Conservation (phyloP, 2,797 vertebrate species). For the Liparis tanakae region DNA sequence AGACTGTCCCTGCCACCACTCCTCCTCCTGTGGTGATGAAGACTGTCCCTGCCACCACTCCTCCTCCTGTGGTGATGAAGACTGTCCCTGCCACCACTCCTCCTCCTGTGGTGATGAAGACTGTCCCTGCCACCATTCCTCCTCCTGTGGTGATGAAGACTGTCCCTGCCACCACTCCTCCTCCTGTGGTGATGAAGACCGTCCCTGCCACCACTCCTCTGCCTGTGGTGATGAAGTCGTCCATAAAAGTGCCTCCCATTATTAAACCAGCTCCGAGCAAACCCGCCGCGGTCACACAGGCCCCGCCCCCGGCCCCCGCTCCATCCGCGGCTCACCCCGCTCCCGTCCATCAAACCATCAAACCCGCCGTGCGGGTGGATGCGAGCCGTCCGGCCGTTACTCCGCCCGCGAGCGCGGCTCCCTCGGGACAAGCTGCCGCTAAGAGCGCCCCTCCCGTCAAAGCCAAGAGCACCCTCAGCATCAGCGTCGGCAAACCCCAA, state of each 20-base stretch:
- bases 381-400: constrained; percentile 14
- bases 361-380: constrained; percentile 34
- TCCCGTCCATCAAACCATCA: constrained; percentile 28
- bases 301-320: constrained; percentile 31
- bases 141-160: constrained; percentile 79
- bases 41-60: constrained; percentile 57
- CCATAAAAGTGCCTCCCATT: constrained; percentile 81
- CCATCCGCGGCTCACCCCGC: constrained; percentile 51
- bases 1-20: too few relatives aligned
- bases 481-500: constrained; percentile 79
- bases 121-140: constrained; percentile 43
- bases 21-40: constrained; percentile 79
- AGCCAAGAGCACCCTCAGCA: constrained; percentile 80
- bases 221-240: constrained; percentile 83
- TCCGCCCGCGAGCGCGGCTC: constrained; percentile 17
- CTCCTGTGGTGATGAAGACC: constrained; percentile 81
- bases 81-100: constrained; percentile 57
- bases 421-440: constrained; percentile 39
- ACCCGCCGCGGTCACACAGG: constrained; percentile 54
- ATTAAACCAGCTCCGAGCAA: constrained; percentile 77
- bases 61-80: constrained; percentile 75
- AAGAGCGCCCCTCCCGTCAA: constrained; percentile 71
- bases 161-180: constrained; percentile 28
- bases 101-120: constrained; percentile 80
- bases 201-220: constrained; percentile 38